Evolutionary conservation across 2,797 vertebrate species (phyloP), one percentile per base, ranked within the genome.

Genomic region (Poecile montanus): DNA sequence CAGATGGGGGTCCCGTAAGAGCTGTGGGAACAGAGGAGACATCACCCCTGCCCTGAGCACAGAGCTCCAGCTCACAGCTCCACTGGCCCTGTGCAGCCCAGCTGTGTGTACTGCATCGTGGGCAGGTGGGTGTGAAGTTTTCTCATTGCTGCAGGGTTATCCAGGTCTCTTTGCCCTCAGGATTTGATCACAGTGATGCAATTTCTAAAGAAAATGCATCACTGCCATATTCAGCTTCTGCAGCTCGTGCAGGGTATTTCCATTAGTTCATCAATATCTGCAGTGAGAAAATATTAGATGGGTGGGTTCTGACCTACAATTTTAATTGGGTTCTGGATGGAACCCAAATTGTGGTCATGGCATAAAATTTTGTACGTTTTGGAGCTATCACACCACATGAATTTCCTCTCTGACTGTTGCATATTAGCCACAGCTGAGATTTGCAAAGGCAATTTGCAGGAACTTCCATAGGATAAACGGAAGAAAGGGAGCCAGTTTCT

Each of bases 321-420:
- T 79, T 88, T 44, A 66, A 66, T 56, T 3, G 0, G 6, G 40
- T 44, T n/a, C 51, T 92, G 40, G 25, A n/a, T 76, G 25, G 56
- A 92, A 58, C 26, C 48, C 40, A 82, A 76, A 45, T 22, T 45
- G 34, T 74, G 57, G 40, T 68, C 17, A 7, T 57, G 47, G 68
- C 30, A 5, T 18, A 27, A 22, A 83, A 74, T 63, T 54, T 1
- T 6, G 23, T 78, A 7, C 0, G 0, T 82, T 82, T 70, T 88
- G 65, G 45, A 77, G 29, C 21, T 48, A 40, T 29, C 23, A 34
- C 23, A 53, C 32, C 32, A 8, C 29, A 16, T 42, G 32, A n/a
- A 57, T 90, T 90, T 91, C 62, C 34, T 42, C 44, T 83, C 22
- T 51, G 17, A 62, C 20, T 70, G 60, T 30, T 79, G 6, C 25